Evolutionary conservation across 53 echinoderm and acorn worm species (phyloP).

Genomic region (Temnopleurus reevesii): DNA sequence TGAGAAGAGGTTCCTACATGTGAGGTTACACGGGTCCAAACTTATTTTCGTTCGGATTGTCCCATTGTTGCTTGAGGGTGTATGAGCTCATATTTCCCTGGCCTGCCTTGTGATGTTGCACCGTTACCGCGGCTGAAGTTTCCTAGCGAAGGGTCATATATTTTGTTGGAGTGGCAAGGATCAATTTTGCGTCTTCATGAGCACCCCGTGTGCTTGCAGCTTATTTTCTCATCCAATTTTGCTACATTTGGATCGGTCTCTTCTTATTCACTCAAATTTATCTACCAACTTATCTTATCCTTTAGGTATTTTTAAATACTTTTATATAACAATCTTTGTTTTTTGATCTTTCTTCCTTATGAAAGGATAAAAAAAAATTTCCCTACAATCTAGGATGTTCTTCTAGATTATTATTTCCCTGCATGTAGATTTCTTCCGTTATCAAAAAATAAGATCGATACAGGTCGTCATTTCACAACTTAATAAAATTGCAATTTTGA

Average conservation of each 20-base stretch:
- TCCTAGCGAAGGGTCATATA: background rate
- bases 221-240: slow-evolving; percentile 7
- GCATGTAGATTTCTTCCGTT: no score
- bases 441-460: no score
- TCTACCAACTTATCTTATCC: no score
- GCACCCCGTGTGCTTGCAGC: background rate
- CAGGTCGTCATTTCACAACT: no score
- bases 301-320: no score
- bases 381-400: no score
- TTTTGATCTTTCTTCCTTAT: background rate
- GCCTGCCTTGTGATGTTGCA: slow-evolving; percentile 14
- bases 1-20: slow-evolving; percentile 26
- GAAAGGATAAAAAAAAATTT: no score
- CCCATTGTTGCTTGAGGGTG: slow-evolving; percentile 43
- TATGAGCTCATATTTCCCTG: slow-evolving; percentile 39
- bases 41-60: background rate
- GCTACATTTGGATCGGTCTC: background rate
- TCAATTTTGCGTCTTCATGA: slow-evolving; percentile 16
- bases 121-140: slow-evolving; percentile 16
- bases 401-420: no score
- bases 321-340: background rate
- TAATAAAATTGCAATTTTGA: no score
- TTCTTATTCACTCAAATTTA: no score
- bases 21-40: slow-evolving; percentile 11
- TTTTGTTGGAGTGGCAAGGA: slow-evolving; percentile 7